A percentile compares a stretch with the other conserved stretches of the same genome.
Conservation (phyloP, 92 coral and sea anemone genomes). For the Porites rus region DNA sequence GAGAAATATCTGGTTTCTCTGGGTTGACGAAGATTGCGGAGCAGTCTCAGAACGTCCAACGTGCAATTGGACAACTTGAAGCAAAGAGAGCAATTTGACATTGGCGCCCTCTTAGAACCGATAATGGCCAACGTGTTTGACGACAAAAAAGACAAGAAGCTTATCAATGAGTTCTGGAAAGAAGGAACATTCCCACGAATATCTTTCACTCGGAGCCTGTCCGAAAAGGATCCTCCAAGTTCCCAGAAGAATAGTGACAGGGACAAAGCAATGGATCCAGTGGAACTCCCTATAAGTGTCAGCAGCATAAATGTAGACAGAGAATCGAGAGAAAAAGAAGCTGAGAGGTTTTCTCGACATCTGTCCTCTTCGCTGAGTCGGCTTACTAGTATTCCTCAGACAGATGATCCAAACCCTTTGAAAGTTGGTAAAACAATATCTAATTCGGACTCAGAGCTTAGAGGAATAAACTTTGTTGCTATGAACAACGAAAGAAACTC, state of each 20-base stretch:
- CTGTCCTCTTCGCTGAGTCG: not conserved
- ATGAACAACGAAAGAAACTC: constrained; percentile 11
- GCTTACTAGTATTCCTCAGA: not conserved
- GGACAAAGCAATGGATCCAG: not conserved
- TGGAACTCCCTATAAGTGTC: not conserved
- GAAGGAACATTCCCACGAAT: not conserved
- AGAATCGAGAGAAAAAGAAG: not conserved
- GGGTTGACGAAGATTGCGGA: not conserved
- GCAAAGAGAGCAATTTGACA: too few species aligned
- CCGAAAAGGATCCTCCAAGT: constrained; percentile 14
- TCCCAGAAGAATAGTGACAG: not conserved
- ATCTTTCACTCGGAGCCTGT: constrained; percentile 10
- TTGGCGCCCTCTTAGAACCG: not conserved
- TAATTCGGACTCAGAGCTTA: constrained; percentile 4
- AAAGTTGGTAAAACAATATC: constrained; percentile 17
- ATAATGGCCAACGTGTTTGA: constrained; percentile 27
- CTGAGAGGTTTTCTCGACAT: constrained; percentile 10
- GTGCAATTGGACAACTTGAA: too few species aligned
- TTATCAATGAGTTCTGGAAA: constrained; percentile 25
- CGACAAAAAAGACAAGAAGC: not conserved
- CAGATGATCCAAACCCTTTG: not conserved
- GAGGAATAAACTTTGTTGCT: constrained; percentile 4
- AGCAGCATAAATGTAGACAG: not conserved
- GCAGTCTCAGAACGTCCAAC: not conserved
- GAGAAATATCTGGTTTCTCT: not conserved